Percentiles rank a stretch among this genome's conserved stretches.
Evolutionary conservation across 2,113 vertebrate genomes (phyloP).

Genomic region (Melanotaenia duboulayi): DNA sequence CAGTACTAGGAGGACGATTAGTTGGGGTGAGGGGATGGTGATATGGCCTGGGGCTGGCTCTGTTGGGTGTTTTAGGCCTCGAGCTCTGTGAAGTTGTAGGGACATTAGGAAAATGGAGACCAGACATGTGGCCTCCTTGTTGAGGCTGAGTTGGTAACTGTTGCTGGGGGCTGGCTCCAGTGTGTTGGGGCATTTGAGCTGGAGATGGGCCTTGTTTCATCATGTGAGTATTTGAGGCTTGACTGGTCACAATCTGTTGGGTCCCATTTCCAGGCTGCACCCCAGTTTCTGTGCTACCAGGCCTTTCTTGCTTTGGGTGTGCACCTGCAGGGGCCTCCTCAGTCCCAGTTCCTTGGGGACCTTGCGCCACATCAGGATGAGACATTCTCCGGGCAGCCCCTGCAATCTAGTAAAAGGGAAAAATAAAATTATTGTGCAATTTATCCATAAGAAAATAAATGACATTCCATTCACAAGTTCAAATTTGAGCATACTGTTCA

Average conservation of each 20-base stretch:
- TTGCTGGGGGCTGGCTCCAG: conserved; percentile 91
- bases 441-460: neutral
- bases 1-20: conserved; percentile 97
- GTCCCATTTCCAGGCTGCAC: conserved; percentile 87
- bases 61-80: conserved; percentile 96
- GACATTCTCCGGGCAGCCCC: conserved; percentile 89
- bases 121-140: conserved; percentile 84
- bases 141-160: conserved; percentile 84
- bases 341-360: conserved; percentile 84
- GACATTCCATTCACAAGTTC: neutral
- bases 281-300: conserved; percentile 68
- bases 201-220: conserved; percentile 91
- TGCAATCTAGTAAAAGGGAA: conserved; percentile 73
- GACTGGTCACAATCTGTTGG: conserved; percentile 90
- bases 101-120: conserved; percentile 92
- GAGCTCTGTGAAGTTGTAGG: conserved; percentile 93
- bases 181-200: conserved; percentile 85
- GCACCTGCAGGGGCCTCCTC: conserved; percentile 80
- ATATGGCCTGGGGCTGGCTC: conserved; percentile 96
- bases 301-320: conserved; percentile 76
- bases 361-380: conserved; percentile 89
- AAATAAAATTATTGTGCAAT: neutral
- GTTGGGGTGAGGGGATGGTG: conserved; percentile 97
- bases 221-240: conserved; percentile 86
- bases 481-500: neutral